A percentile compares a stretch with the other conserved stretches of the same genome.
Evolutionary conservation across 1,140 invertebrate species (phyloP).

Genomic region (Teleopsis dalmanni): DNA sequence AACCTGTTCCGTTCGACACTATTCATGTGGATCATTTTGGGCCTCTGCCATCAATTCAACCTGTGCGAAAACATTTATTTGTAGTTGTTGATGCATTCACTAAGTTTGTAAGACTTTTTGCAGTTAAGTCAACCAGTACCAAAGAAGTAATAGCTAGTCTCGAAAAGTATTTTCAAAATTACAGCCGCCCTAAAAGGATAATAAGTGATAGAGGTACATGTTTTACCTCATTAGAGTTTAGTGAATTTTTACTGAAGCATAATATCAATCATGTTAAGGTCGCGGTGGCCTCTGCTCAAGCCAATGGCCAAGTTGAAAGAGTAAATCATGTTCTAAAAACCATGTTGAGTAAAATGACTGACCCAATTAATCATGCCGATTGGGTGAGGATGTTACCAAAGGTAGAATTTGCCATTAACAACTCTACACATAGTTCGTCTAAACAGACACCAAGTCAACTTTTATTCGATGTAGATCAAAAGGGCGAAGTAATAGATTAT

Average conservation of each 20-base stretch:
- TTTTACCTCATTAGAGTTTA: slow-evolving; percentile 8
- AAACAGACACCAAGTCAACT: background rate
- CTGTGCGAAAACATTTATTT: slow-evolving; percentile 42
- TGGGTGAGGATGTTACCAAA: background rate
- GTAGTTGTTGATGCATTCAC: slow-evolving; percentile 34
- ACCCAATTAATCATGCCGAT: slow-evolving; percentile 1
- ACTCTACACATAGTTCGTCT: background rate
- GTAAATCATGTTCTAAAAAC: background rate
- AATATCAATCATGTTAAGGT: slow-evolving; percentile 8
- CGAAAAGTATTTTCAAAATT: slow-evolving; percentile 10
- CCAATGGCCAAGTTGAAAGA: slow-evolving; percentile 6
- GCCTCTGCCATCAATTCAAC: slow-evolving; percentile 23
- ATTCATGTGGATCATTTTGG: slow-evolving; percentile 34
- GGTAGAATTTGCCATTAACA: slow-evolving; percentile 5
- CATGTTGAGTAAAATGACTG: slow-evolving; percentile 1
- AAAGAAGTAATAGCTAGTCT: slow-evolving; percentile 26
- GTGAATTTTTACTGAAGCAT: background rate
- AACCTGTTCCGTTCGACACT: slow-evolving; percentile 22
- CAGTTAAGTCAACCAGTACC: slow-evolving; percentile 11
- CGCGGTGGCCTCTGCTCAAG: background rate
- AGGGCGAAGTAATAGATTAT: background rate
- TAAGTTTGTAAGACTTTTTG: slow-evolving; percentile 8
- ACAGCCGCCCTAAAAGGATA: slow-evolving; percentile 1
- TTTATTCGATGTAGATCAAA: slow-evolving; percentile 6
- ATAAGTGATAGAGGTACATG: slow-evolving; percentile 6